phyloP scores from a whole-genome alignment of 2,888 invertebrate species.

The Cephus sareptanus region DNA sequence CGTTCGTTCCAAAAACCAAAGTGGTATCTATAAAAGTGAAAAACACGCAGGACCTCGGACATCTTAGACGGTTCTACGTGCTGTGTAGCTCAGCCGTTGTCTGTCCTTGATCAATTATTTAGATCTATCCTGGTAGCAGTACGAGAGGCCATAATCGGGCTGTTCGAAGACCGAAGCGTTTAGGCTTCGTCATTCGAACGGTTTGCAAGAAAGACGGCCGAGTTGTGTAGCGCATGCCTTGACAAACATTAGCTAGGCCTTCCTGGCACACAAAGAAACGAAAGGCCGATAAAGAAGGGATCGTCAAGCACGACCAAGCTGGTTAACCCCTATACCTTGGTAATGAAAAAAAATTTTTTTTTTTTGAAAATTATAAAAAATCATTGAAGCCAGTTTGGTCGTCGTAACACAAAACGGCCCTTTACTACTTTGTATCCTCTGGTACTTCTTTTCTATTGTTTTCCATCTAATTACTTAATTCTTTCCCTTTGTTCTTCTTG shows the following conservation, averaged over 20 bases:
- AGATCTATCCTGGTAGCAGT: too few species aligned
- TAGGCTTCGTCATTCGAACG: not conserved
- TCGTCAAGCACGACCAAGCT: too few species aligned
- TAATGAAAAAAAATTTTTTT: too few species aligned
- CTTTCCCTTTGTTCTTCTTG: not conserved
- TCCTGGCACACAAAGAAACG: conserved; percentile 31
- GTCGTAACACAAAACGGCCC: not conserved
- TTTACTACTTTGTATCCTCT: conserved; percentile 30
- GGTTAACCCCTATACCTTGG: too few species aligned
- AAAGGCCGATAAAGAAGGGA: conserved; percentile 8
- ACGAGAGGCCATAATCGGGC: not conserved
- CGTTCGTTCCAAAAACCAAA: too few species aligned
- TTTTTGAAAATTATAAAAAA: too few species aligned
- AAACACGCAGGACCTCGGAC: not conserved
- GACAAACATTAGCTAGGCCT: conserved; percentile 35
- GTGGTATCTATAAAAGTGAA: not conserved
- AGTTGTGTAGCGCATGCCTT: conserved; percentile 58
- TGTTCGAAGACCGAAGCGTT: not conserved
- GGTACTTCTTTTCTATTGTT: conserved; percentile 7
- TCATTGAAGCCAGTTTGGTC: too few species aligned
- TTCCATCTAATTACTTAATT: conserved; percentile 1
- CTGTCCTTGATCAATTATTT: too few species aligned
- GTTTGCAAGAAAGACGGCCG: conserved; percentile 39
- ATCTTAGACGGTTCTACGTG: not conserved
- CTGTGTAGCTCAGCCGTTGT: too few species aligned